Evolutionary conservation across 92 coral and sea anemone genomes (phyloP), one percentile per base, ranked within the genome.

Genomic region (Parazoanthus darwini): DNA sequence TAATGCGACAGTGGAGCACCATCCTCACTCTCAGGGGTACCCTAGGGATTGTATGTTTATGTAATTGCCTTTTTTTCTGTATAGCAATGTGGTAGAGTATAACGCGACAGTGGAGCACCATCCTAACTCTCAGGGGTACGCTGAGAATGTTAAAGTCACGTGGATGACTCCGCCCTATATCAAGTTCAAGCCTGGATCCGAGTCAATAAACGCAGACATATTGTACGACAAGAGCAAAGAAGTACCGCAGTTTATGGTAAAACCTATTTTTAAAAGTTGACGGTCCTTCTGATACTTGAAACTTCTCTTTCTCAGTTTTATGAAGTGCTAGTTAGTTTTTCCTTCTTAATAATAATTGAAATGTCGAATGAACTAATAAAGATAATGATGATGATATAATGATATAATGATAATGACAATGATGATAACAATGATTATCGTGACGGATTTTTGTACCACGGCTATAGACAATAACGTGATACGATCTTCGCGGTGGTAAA

Each of bases 101-200:
- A 94, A 94, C 68, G 94, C 93, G 23, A 94, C 98, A 7, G 86
- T 94, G 37, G 89, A 80, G 3, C 96, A 96, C 46, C 93, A 90
- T 78, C 90, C 85, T 5, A 85, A 77, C 10, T 95, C 99, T 4
- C 92, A 92, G 71, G 95, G 90, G 72, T 87, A 96, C 39, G 99
- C 97, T 29, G 65, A 89, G 0, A 82, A 92, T 36, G 92, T 96
- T 35, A 91, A 93, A 23, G 92, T 93, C 78, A 82, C 92, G 25
- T 93, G 96, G 93, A 96, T 96, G 99, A 78, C 96, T 5, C 99
- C 99, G 18, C 94, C 93, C 11, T 96, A 96, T 88, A 91, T 94
- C 7, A 87, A 70, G 23, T 95, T 78, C 77, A 11, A 68, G 18
- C 3, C 54, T 39, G 82, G 80, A 66, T 25, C 80, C 11, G 82